Evolutionary conservation across 2,888 invertebrate species (phyloP), one percentile per base, ranked within the genome.

Genomic region (Ceriagrion tenellum): DNA sequence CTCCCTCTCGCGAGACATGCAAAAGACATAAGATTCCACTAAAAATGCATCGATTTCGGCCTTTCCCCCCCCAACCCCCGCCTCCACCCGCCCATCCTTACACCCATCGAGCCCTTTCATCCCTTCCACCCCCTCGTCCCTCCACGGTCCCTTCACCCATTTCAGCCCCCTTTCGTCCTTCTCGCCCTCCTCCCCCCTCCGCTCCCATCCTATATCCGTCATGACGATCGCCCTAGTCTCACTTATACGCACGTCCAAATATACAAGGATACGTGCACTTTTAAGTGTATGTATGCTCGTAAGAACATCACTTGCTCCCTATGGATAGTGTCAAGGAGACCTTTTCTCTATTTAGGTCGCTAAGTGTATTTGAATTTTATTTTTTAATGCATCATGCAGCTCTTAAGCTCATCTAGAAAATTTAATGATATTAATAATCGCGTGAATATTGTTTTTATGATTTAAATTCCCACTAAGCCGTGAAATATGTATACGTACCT

Each of bases 51-150:
- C 96, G 96, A 96, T 96, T 96, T 95, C 95, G 95, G 96, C 96
- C 96, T 96, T 96, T 96, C 96, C 96, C 96, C 96, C 96, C 96
- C 96, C 96, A 96, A 96, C 96, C 96, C 96, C 96, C 96, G 47
- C 8, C 96, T 96, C 96, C 96, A 89, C 35, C 95, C 95, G 35
- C 56, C 47, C 81, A 59, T 88, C 88, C 81, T 56, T 59, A n/a
- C 81, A 95, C 69, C 55, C 35, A 55, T 20, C 59, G 20, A 59
- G 59, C 59, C 59, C 59, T 59, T 88, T 47, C 88, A 35, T 88
- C 88, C 88, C 59, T 59, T 59, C 20, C 59, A 6, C 20, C 13
- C 59, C 59, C 59, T 96, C 96, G 23, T 30, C 26, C 93, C 93
- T 40, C 93, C 93, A 91, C 63, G 20, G 96, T 59, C 26, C 93